Evolutionary conservation across 2,888 invertebrate genomes (phyloP), one percentile per base, ranked within the genome.

Genomic region (Darwinula stevensoni): DNA sequence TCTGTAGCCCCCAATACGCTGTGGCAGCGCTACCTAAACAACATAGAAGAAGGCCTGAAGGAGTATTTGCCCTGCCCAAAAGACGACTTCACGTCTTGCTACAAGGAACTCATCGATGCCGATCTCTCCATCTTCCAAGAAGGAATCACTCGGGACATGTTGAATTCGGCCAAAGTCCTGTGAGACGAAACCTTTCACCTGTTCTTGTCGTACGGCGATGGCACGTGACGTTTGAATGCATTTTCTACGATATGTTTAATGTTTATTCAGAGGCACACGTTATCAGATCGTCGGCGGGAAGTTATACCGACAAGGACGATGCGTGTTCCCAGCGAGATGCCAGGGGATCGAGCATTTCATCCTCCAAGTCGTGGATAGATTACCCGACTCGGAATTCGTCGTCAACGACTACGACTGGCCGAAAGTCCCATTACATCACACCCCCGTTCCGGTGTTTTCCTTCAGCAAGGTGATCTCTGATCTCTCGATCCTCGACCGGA

Each of bases 331-430:
- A 22, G 65, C 78, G 11, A 62, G 91, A 41, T 91, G 88, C 52
- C 58, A 65, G 36, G 88, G 88, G 9, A 62, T 88, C 16, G 86
- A 91, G 51, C 65, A 88, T 50, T 91, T 86, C 46, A 49, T 91
- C 14, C 51, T 63, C 33, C 59, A 63, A 42, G 43, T 78, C 4
- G 57, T 73, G 4, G 27, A 39, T 12, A 62, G 66, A 37, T 48
- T 86, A 32, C 67, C 75, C 0, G 62, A 91, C 47, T 63, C 72
- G 56, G 88, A 91, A 48, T 53, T 91, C 36, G 58, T 78, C 11
- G 51, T 91, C 14, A 94, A 94, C 47, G 73, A 75, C 0, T 61
- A 80, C 35, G 91, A 91, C 52, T 86, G 80, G 71, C 88, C 91
- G 3, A 84, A 84, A 56, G 56, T 75, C 13, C 63, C 64, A 39